Percentiles rank a stretch among this genome's conserved stretches.
These are phyloP conservation scores for Platorchestia sp. DNA, from an alignment of 1,140 invertebrate genomes.

Conservation along the genomic window DNA sequence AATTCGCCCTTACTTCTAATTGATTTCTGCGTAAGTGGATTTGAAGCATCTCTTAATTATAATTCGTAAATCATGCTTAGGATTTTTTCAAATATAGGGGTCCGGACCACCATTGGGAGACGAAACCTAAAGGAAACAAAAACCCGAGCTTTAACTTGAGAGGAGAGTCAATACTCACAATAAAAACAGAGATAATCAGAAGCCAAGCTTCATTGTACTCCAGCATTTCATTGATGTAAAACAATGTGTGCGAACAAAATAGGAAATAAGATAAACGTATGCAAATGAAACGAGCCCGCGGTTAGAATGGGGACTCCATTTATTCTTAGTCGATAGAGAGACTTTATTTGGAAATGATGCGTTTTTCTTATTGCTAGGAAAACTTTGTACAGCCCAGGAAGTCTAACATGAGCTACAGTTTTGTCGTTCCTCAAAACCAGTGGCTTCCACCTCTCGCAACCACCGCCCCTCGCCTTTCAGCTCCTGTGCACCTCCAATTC, in stretches of 20 bases:
- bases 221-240: background rate
- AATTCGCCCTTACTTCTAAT: background rate
- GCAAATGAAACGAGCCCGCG: background rate
- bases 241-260: background rate
- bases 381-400: background rate
- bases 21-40: background rate
- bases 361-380: background rate
- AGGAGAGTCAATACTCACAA: background rate
- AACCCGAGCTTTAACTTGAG: background rate
- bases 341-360: background rate
- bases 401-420: background rate
- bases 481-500: no score
- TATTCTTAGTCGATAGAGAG: background rate
- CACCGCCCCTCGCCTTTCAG: background rate
- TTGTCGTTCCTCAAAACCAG: background rate
- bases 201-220: background rate
- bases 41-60: background rate
- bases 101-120: background rate
- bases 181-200: background rate
- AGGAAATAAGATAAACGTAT: background rate
- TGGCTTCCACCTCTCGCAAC: no score
- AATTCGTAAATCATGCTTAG: background rate
- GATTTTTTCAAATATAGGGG: background rate
- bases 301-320: background rate
- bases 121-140: background rate